Percentiles rank a stretch among this genome's conserved stretches.
Conservation (phyloP, 2,888 invertebrate genomes). For the Drosophila borealis region DNA sequence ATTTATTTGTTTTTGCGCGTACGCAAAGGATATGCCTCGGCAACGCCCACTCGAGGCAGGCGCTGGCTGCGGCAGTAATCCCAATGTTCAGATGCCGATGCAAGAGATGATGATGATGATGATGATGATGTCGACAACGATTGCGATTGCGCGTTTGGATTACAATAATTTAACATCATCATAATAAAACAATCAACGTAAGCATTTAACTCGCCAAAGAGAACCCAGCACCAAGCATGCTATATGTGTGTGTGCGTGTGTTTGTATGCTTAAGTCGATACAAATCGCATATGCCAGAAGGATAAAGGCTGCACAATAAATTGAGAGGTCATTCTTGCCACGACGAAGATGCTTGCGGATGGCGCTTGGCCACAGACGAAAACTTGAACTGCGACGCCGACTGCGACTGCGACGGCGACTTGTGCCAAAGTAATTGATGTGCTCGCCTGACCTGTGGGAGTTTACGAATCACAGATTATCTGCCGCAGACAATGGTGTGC, state of each 20-base stretch:
- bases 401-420: slow-evolving; percentile 55
- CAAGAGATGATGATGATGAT: slow-evolving; percentile 51
- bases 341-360: slow-evolving; percentile 32
- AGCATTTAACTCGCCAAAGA: slow-evolving; percentile 63
- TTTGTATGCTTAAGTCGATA: slow-evolving; percentile 74
- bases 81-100: slow-evolving; percentile 46
- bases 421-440: slow-evolving; percentile 84
- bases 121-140: slow-evolving; percentile 81
- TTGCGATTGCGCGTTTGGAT: slow-evolving; percentile 82
- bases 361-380: slow-evolving; percentile 43
- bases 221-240: slow-evolving; percentile 18
- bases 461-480: slow-evolving; percentile 83
- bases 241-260: slow-evolving; percentile 19
- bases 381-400: slow-evolving; percentile 18
- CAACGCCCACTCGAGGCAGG: slow-evolving; percentile 56
- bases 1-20: slow-evolving; percentile 76
- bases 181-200: slow-evolving; percentile 84
- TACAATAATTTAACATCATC: slow-evolving; percentile 84
- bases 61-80: slow-evolving; percentile 4
- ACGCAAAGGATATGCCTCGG: slow-evolving; percentile 75
- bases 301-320: slow-evolving; percentile 78
- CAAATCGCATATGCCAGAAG: slow-evolving; percentile 80
- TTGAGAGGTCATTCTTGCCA: slow-evolving; percentile 79
- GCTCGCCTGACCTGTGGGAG: slow-evolving; percentile 83
- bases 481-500: slow-evolving; percentile 80